phyloP scores from a whole-genome alignment of 2,888 invertebrate species.

The Catocala nupta region DNA sequence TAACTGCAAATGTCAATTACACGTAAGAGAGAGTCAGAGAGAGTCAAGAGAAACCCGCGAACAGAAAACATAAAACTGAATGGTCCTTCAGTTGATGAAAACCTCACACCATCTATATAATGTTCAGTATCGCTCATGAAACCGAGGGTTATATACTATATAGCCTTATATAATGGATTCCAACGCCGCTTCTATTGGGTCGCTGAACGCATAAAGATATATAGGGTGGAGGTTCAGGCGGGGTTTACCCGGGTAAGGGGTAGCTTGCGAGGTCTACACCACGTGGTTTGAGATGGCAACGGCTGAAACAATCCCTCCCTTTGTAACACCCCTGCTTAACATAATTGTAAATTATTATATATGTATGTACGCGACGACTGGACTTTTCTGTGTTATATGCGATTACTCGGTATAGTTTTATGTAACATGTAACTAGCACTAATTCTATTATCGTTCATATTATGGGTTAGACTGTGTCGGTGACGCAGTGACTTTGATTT shows the following conservation, averaged over 20 bases:
- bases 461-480: no score
- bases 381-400: no score
- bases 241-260: slow-evolving; percentile 7
- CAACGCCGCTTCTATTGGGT: slow-evolving; percentile 13
- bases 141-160: neutral
- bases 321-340: neutral
- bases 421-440: no score
- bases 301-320: slow-evolving; percentile 5
- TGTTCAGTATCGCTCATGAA: slow-evolving; percentile 5
- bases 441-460: no score
- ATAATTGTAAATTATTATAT: neutral
- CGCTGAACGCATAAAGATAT: slow-evolving; percentile 10
- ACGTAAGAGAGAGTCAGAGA: no score
- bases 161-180: neutral
- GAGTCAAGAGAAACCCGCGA: no score
- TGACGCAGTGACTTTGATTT: no score
- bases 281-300: neutral
- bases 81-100: slow-evolving; percentile 1
- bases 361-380: neutral
- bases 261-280: no score
- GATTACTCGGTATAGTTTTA: no score
- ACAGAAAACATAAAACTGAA: no score
- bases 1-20: no score
- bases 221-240: slow-evolving; percentile 18
- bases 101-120: slow-evolving; percentile 13